Percentiles rank a stretch among this genome's conserved stretches.
These are phyloP conservation scores for Oreortyx pictus DNA, from an alignment of 2,797 vertebrate genomes.

Conservation along the genomic window DNA sequence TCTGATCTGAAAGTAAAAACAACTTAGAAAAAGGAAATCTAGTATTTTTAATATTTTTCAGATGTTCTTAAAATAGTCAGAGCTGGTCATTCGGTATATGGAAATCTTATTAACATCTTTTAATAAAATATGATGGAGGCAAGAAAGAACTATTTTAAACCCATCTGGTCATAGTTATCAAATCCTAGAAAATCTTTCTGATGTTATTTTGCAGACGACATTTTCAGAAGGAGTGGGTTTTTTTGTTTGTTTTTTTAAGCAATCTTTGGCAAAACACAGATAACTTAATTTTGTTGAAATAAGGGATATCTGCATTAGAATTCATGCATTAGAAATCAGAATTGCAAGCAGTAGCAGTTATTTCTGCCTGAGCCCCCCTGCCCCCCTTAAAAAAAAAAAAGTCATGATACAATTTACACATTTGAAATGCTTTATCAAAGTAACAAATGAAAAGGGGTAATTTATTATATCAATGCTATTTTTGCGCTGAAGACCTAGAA, in stretches of 20 bases:
- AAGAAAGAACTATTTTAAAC: conserved; percentile 60
- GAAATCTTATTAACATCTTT: conserved; percentile 43
- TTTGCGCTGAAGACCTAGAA: neutral
- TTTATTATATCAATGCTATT: neutral
- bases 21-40: neutral
- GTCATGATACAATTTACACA: accelerated
- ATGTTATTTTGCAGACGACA: conserved; percentile 60
- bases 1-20: neutral
- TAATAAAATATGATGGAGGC: conserved; percentile 45
- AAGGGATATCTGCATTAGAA: conserved; percentile 74
- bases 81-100: neutral
- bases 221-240: conserved; percentile 64
- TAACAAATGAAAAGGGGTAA: accelerated
- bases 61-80: conserved; percentile 15
- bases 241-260: conserved; percentile 76
- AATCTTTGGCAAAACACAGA: conserved; percentile 74
- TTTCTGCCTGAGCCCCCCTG: neutral
- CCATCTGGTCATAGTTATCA: conserved; percentile 49
- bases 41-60: neutral
- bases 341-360: conserved; percentile 54
- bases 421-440: neutral
- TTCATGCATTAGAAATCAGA: conserved; percentile 48
- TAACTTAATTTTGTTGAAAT: conserved; percentile 74
- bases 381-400: no score
- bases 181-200: conserved; percentile 1